Conservation (phyloP, 2,888 invertebrate genomes). For the Apamea epomidion region DNA sequence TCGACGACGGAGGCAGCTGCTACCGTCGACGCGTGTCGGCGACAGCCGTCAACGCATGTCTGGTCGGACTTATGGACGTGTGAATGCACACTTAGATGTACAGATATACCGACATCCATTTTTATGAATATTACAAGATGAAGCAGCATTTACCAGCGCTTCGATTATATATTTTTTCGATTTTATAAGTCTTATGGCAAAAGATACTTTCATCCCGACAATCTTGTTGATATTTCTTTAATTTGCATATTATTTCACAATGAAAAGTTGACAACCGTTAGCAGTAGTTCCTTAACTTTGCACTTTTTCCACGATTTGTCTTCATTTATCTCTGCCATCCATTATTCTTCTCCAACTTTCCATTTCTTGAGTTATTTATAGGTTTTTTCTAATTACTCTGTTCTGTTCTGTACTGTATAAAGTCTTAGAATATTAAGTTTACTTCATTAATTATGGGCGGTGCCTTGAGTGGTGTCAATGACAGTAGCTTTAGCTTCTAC, state of each 20-base stretch:
- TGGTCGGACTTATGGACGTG: too few species aligned
- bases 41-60: too few species aligned
- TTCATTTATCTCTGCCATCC: constrained; percentile 58
- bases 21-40: too few species aligned
- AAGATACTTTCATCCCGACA: not conserved
- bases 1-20: too few species aligned
- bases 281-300: constrained; percentile 44
- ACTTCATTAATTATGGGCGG: constrained; percentile 41
- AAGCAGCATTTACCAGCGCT: not conserved
- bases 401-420: constrained; percentile 25
- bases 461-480: constrained; percentile 51
- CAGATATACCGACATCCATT: not conserved
- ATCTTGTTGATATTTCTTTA: constrained; percentile 8
- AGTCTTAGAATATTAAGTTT: constrained; percentile 40
- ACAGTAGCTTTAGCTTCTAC: constrained; percentile 22
- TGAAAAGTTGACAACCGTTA: constrained; percentile 7
- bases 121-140: not conserved
- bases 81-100: too few species aligned
- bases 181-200: not conserved
- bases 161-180: not conserved
- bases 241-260: constrained; percentile 21
- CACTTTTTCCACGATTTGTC: constrained; percentile 48
- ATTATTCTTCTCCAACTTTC: constrained; percentile 54
- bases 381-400: constrained; percentile 51
- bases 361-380: constrained; percentile 53